These are phyloP conservation scores for Balanococcus diminutus DNA, from an alignment of 2,888 invertebrate species.

Conservation along the genomic window DNA sequence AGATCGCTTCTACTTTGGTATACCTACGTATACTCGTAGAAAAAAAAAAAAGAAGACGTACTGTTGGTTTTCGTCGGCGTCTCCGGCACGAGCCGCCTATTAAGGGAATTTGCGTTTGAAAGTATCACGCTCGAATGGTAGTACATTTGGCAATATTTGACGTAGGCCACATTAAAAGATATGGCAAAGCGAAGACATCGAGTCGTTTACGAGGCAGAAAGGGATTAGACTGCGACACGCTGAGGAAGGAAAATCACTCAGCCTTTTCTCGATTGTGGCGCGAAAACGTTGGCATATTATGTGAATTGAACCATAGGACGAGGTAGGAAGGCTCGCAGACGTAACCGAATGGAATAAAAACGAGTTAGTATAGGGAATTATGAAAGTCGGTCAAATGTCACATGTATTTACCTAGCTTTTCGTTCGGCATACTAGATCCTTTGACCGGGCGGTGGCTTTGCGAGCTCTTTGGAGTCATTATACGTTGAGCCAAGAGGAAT, in stretches of 20 bases:
- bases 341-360: background rate
- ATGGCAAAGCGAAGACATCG: background rate
- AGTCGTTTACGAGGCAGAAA: background rate
- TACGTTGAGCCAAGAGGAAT: background rate
- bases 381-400: slow-evolving; percentile 29
- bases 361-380: background rate
- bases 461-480: background rate
- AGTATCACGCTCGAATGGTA: background rate
- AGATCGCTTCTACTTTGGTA: background rate
- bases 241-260: too few relatives aligned
- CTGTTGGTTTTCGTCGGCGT: background rate
- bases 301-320: background rate
- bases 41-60: background rate
- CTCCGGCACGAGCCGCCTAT: slow-evolving; percentile 29
- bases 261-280: too few relatives aligned
- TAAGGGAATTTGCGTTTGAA: slow-evolving; percentile 18
- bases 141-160: slow-evolving; percentile 4
- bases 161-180: slow-evolving; percentile 21
- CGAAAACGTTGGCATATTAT: slow-evolving; percentile 17
- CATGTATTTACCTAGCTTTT: background rate
- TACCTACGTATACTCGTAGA: too few relatives aligned
- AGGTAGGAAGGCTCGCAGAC: background rate
- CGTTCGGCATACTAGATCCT: background rate
- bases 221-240: background rate
- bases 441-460: background rate